A percentile compares a stretch with the other conserved stretches of the same genome.
Evolutionary conservation across 2,113 vertebrate species (phyloP).

Genomic region (Chrysemys picta): DNA sequence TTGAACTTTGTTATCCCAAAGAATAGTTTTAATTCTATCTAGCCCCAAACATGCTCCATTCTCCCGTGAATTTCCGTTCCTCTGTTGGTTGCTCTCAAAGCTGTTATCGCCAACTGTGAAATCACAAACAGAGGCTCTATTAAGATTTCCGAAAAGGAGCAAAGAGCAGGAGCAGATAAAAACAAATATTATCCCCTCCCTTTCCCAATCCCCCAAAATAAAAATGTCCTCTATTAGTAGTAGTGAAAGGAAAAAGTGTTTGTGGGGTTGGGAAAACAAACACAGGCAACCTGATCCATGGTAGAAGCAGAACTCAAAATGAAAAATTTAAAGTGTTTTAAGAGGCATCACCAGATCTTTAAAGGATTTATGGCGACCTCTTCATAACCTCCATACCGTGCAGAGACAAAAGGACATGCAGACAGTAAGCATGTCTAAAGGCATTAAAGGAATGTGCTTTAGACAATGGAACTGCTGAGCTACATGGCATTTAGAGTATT

Average conservation of each 20-base stretch:
- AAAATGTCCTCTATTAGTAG: background rate
- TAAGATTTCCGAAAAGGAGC: constrained; percentile 33
- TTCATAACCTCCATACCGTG: constrained; percentile 7
- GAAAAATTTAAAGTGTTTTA: constrained; percentile 41
- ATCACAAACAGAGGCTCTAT: constrained; percentile 24
- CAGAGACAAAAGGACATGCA: constrained; percentile 26
- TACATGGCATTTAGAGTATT: constrained; percentile 40
- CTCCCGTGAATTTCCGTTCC: background rate
- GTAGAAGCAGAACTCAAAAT: constrained; percentile 47
- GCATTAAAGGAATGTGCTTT: constrained; percentile 27
- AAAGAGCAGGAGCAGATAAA: constrained; percentile 24
- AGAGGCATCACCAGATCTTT: constrained; percentile 44
- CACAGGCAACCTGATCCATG: constrained; percentile 17
- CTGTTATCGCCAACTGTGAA: constrained; percentile 4
- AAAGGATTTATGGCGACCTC: constrained; percentile 60
- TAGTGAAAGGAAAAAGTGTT: constrained; percentile 55
- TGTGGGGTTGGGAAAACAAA: constrained; percentile 58
- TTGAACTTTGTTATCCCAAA: background rate
- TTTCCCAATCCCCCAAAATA: background rate
- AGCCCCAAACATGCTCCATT: constrained; percentile 31
- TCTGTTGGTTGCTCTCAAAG: background rate
- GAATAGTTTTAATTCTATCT: background rate
- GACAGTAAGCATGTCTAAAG: constrained; percentile 37
- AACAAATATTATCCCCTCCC: constrained; percentile 6
- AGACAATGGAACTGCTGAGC: constrained; percentile 51